A percentile compares a stretch with the other conserved stretches of the same genome.
phyloP scores from a whole-genome alignment of 2,888 invertebrate genomes.

The Dromius quadrimaculatus region DNA sequence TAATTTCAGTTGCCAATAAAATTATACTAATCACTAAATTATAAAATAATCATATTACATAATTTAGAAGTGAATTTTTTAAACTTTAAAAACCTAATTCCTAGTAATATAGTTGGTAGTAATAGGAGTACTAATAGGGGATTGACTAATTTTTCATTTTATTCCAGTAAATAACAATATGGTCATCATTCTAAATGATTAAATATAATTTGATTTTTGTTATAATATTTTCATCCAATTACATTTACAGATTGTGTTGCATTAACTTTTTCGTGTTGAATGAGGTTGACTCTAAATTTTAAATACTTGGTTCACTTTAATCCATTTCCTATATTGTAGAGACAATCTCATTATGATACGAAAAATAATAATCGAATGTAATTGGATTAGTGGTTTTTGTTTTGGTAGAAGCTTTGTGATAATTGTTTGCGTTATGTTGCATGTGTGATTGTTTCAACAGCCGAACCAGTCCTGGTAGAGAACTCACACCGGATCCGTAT shows the following conservation, averaged over 20 bases:
- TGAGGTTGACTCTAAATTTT: too few species aligned
- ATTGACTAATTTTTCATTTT: background rate
- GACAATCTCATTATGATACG: too few species aligned
- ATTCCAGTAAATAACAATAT: constrained; percentile 16
- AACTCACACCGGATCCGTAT: constrained; percentile 85
- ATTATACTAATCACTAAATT: too few species aligned
- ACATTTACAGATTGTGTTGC: too few species aligned
- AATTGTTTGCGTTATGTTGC: constrained; percentile 60
- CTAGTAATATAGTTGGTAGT: too few species aligned
- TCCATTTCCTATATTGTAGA: too few species aligned
- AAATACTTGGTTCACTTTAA: too few species aligned
- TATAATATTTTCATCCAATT: background rate
- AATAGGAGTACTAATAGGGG: background rate
- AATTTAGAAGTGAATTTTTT: too few species aligned
- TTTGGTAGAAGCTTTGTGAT: constrained; percentile 53
- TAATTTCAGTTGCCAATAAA: too few species aligned
- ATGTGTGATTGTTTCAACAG: constrained; percentile 73
- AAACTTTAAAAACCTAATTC: too few species aligned
- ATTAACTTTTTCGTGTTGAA: too few species aligned
- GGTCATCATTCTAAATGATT: constrained; percentile 2
- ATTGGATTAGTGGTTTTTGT: constrained; percentile 20
- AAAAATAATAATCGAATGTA: constrained; percentile 1
- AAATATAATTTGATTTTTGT: background rate
- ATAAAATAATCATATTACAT: too few species aligned
- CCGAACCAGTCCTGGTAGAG: constrained; percentile 88